A percentile compares a stretch with the other conserved stretches of the same genome.
Conservation (phyloP, 2,113 vertebrate genomes). For the Orcinus orca region DNA sequence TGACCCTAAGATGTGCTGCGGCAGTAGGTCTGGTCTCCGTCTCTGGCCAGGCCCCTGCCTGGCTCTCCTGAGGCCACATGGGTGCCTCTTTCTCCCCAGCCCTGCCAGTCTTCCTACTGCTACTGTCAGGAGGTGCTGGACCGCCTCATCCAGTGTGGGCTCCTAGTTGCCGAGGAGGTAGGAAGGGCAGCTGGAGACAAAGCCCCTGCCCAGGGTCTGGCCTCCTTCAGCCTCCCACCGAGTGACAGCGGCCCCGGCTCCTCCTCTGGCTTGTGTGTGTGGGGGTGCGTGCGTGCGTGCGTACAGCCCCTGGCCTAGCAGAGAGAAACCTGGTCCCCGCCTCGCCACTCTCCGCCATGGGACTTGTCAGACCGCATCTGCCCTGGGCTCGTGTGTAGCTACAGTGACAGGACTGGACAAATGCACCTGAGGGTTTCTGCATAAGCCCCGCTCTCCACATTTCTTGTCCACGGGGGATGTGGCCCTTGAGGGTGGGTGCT, state of each 20-base stretch:
- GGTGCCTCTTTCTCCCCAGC: constrained; percentile 78
- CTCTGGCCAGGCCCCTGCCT: constrained; percentile 28
- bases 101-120: constrained; percentile 87
- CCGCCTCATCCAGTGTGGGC: constrained; percentile 90
- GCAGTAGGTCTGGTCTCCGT: constrained; percentile 17
- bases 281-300: neutral
- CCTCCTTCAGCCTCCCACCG: no score
- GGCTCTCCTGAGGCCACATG: neutral
- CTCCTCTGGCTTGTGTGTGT: neutral
- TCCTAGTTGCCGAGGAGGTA: constrained; percentile 93
- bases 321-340: neutral
- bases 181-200: neutral
- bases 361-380: neutral
- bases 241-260: neutral
- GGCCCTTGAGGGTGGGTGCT: neutral
- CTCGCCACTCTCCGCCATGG: neutral
- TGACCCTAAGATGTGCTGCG: neutral
- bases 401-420: neutral
- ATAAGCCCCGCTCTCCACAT: neutral
- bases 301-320: no score
- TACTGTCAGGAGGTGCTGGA: constrained; percentile 89
- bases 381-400: neutral
- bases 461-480: neutral
- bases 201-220: neutral
- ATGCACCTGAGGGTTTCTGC: neutral